A percentile compares a stretch with the other conserved stretches of the same genome.
phyloP scores from a whole-genome alignment of 1,140 invertebrate genomes.

The Thaumetopoea pityocampa region DNA sequence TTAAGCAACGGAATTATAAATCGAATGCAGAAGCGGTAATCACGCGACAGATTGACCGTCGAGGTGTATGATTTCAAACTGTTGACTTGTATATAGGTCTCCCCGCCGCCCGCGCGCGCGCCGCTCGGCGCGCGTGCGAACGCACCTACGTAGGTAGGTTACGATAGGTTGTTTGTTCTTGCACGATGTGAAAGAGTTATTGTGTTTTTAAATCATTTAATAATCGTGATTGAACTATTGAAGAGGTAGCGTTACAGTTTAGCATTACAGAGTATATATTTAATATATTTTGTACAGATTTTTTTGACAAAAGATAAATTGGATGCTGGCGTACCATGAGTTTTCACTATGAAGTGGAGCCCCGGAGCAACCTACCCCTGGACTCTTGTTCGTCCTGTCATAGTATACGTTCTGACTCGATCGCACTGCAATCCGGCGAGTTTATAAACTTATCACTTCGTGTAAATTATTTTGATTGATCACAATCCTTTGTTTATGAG shows the following conservation, averaged over 20 bases:
- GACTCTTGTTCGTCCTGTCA: conserved; percentile 56
- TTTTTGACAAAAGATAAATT: conserved; percentile 77
- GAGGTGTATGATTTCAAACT: conserved; percentile 63
- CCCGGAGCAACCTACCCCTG: conserved; percentile 47
- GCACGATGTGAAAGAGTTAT: conserved; percentile 65
- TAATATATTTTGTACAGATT: conserved; percentile 77
- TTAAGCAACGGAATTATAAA: conserved; percentile 62
- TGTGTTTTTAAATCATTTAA: conserved; percentile 75
- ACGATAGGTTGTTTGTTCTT: conserved; percentile 74
- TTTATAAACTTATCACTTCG: conserved; percentile 41
- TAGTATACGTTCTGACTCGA: conserved; percentile 31
- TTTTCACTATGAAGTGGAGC: conserved; percentile 67
- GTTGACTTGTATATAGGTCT: conserved; percentile 66
- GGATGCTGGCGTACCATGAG: conserved; percentile 71
- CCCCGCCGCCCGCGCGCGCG: conserved; percentile 35
- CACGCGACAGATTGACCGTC: conserved; percentile 66
- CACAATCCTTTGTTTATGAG: conserved; percentile 72
- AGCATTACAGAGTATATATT: conserved; percentile 77
- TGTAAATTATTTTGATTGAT: conserved; percentile 59
- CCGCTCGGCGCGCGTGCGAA: conserved; percentile 24
- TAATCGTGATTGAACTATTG: conserved; percentile 73
- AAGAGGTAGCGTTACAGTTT: conserved; percentile 74
- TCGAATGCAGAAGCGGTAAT: conserved; percentile 60
- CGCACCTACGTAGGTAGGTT: conserved; percentile 50
- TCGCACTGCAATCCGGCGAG: conserved; percentile 33